Evolutionary conservation across 2,797 vertebrate species (phyloP).

Genomic region (Rhodeus uyekii): DNA sequence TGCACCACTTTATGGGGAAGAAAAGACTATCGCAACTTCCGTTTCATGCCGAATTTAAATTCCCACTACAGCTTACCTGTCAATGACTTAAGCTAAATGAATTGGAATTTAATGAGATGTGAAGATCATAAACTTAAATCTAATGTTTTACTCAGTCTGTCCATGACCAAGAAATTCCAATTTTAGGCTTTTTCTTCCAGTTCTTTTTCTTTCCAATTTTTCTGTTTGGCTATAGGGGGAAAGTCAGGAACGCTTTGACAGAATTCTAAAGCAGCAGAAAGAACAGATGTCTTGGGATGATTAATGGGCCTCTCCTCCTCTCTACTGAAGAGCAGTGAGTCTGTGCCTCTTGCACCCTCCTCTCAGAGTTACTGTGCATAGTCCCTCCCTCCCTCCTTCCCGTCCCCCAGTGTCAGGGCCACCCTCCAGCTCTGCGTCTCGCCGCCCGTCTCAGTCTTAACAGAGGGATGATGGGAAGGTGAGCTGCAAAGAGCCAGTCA

Average conservation of each 20-base stretch:
- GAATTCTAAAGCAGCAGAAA: slow-evolving; percentile 77
- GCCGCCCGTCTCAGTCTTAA: slow-evolving; percentile 10
- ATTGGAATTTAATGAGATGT: slow-evolving; percentile 42
- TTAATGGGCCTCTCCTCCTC: slow-evolving; percentile 74
- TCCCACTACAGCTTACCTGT: neutral
- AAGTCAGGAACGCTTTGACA: slow-evolving; percentile 68
- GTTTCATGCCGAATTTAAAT: neutral
- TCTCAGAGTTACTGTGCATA: slow-evolving; percentile 42
- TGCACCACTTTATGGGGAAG: neutral
- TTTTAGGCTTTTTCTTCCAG: slow-evolving; percentile 52
- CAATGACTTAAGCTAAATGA: neutral
- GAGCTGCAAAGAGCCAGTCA: slow-evolving; percentile 8
- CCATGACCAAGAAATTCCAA: slow-evolving; percentile 62
- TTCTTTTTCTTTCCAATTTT: slow-evolving; percentile 16
- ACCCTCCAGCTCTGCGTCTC: slow-evolving; percentile 17
- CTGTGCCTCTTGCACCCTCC: slow-evolving; percentile 64
- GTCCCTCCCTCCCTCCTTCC: slow-evolving; percentile 66
- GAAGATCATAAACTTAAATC: slow-evolving; percentile 55
- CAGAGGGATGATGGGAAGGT: slow-evolving; percentile 17
- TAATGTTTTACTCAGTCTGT: slow-evolving; percentile 67
- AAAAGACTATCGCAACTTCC: neutral
- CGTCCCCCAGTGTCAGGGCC: slow-evolving; percentile 51
- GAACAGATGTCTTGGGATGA: slow-evolving; percentile 81
- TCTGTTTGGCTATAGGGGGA: slow-evolving; percentile 17
- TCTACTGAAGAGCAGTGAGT: slow-evolving; percentile 67